Evolutionary conservation across 2,113 vertebrate species (phyloP).

Genomic region (Colaptes auratus): DNA sequence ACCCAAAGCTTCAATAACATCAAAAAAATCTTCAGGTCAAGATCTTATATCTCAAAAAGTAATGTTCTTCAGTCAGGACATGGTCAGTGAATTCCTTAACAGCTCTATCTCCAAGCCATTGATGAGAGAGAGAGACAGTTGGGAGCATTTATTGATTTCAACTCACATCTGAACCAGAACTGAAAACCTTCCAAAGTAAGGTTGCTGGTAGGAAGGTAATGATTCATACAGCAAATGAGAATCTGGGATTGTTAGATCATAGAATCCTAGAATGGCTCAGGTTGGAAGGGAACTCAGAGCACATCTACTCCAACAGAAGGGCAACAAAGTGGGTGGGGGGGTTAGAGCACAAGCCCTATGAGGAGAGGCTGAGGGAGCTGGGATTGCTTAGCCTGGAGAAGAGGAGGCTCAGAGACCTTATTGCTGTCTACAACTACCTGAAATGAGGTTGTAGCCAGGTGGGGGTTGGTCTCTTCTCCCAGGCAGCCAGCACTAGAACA

Average conservation of each 20-base stretch:
- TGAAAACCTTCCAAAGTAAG: background rate
- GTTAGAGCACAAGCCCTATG: too few relatives aligned
- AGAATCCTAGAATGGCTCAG: too few relatives aligned
- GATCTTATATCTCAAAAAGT: background rate
- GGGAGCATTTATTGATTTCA: background rate
- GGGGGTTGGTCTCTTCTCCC: too few relatives aligned
- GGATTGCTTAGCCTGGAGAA: too few relatives aligned
- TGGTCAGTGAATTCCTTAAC: background rate
- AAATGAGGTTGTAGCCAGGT: too few relatives aligned
- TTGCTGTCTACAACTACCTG: too few relatives aligned
- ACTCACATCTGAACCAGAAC: background rate
- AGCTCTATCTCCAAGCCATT: background rate
- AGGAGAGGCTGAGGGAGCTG: too few relatives aligned
- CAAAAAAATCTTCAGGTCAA: background rate
- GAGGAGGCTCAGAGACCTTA: too few relatives aligned
- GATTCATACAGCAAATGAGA: background rate
- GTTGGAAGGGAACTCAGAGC: too few relatives aligned
- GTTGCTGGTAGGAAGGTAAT: background rate
- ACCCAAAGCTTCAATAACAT: background rate
- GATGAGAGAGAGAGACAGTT: rapidly evolving
- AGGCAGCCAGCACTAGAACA: too few relatives aligned
- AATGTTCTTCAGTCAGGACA: background rate
- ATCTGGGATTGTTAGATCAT: background rate
- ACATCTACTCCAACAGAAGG: too few relatives aligned
- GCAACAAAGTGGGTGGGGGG: too few relatives aligned